Evolutionary conservation across 2,888 invertebrate genomes (phyloP), one percentile per base, ranked within the genome.

Genomic region (Dryocosmus kuriphilus): DNA sequence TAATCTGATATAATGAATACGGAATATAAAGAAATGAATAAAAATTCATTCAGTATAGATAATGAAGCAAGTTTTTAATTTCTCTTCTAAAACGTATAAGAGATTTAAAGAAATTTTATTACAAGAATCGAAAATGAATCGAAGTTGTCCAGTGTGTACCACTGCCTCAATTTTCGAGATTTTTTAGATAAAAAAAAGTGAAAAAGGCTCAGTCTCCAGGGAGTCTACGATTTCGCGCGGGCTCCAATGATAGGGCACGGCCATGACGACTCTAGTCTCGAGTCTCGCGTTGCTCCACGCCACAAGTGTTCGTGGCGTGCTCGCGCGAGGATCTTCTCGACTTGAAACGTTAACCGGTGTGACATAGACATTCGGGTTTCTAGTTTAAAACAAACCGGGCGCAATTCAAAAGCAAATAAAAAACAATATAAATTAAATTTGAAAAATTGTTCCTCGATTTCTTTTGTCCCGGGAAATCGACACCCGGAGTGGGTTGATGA

Each of bases 291-390:
- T 81, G 82, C 75, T 81, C 83, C 83, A 82, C 82, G 88, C 88
- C 88, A 89, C 88, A 88, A 89, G 88, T 89, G 88, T 88, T 88
- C 88, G 88, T 86, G 88, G 86, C 87, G 87, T 86, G 86, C 82
- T 85, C 85, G 87, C 87, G 88, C 86, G 85, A 88, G 86, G 83
- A 82, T 79, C 80, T 79, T 77, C 80, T 78, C 80, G 74, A 77
- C 63, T 77, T 77, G 76, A 79, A 77, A 78, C 67, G 61, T 19
- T 61, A 76, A 79, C 79, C 77, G 80, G 81, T 79, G 79, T 77
- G 79, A 78, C 71, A 32, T 76, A 77, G 46, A 74, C 32, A 67
- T 27, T 67, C 19, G n/a, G n/a, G 19, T 51, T 71, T 71, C 27
- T 51, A 35, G n/a, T 63, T 63, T 14, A 0, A 63, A 78, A 75